Conservation (phyloP, 2,888 invertebrate species). For the Tetragonula carbonaria region DNA sequence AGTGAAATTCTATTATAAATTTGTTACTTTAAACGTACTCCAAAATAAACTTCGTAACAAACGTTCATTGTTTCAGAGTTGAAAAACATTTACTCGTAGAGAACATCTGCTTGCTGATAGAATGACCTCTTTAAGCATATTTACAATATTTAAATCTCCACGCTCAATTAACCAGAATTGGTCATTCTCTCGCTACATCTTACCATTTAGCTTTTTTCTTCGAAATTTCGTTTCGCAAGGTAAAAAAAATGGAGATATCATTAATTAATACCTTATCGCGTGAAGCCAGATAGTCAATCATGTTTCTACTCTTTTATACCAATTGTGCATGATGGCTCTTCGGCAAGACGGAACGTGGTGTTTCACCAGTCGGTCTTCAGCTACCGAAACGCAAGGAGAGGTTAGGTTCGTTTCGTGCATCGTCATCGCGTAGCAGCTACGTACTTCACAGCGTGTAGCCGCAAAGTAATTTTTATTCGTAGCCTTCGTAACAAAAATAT, state of each 20-base stretch:
- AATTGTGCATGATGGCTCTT: not conserved
- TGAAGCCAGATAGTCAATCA: not conserved
- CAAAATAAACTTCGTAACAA: too few species aligned
- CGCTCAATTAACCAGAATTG: not conserved
- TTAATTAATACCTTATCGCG: not conserved
- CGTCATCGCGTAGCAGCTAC: not conserved
- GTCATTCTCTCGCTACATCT: not conserved
- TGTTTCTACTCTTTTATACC: slow-evolving; percentile 11
- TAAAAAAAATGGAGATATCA: not conserved
- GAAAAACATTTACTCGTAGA: not conserved
- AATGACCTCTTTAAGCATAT: not conserved
- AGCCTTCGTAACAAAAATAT: not conserved
- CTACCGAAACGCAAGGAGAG: slow-evolving; percentile 16
- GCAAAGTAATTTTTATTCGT: not conserved
- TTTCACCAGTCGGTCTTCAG: slow-evolving; percentile 37
- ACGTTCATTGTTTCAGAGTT: not conserved
- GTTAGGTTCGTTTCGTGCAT: not conserved
- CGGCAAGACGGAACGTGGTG: not conserved
- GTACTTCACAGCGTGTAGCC: not conserved
- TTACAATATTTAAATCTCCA: too few species aligned
- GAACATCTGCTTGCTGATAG: not conserved
- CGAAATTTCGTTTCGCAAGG: not conserved
- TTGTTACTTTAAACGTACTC: not conserved
- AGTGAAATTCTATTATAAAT: not conserved
- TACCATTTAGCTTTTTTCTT: not conserved